These are phyloP conservation scores for Adineta ricciae DNA, from an alignment of 2,888 invertebrate species.

Conservation along the genomic window DNA sequence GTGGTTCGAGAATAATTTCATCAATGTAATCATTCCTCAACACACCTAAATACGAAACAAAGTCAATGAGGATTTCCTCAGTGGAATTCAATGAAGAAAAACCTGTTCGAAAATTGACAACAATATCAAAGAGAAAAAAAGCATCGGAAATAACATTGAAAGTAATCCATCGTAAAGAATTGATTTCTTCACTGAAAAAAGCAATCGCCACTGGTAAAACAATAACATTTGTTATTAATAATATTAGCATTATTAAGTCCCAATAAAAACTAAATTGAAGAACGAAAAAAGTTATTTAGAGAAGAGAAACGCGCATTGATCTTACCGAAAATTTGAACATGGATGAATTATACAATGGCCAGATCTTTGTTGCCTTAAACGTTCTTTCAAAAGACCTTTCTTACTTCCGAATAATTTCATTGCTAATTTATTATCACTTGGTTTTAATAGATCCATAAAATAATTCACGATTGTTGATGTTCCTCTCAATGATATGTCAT, in stretches of 20 bases:
- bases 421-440: constrained; percentile 96
- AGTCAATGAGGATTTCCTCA: too few relatives aligned
- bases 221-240: constrained; percentile 93
- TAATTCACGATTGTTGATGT: constrained; percentile 18
- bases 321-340: constrained; percentile 98
- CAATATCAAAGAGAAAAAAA: constrained; percentile 98
- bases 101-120: constrained; percentile 57
- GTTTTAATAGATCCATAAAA: constrained; percentile 68
- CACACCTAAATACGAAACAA: constrained; percentile 54
- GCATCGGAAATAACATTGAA: constrained; percentile 99
- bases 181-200: constrained; percentile 95
- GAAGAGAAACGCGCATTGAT: too few relatives aligned
- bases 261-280: too few relatives aligned
- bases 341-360: constrained; percentile 99
- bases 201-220: constrained; percentile 98
- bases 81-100: too few relatives aligned
- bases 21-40: constrained; percentile 78
- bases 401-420: constrained; percentile 99
- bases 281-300: too few relatives aligned
- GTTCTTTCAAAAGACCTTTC: constrained; percentile 94
- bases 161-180: constrained; percentile 92
- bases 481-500: background rate
- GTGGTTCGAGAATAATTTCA: constrained; percentile 87
- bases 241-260: constrained; percentile 95
- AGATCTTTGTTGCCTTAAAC: constrained; percentile 90